Percentiles rank a stretch among this genome's conserved stretches.
Evolutionary conservation across 2,888 invertebrate species (phyloP).

Genomic region (Arge pagana): DNA sequence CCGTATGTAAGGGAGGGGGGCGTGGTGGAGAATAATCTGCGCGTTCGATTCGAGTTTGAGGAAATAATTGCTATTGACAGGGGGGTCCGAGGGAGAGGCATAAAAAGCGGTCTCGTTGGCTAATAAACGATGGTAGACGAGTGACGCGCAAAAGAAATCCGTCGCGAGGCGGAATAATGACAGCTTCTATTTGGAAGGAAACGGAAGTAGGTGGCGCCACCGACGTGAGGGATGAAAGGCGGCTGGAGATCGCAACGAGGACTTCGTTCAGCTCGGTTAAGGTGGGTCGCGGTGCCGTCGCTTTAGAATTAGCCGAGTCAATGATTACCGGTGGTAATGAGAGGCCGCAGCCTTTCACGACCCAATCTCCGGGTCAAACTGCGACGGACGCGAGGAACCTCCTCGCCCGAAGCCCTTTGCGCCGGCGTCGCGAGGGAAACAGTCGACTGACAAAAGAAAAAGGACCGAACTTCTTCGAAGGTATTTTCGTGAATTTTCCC

Average conservation of each 20-base stretch:
- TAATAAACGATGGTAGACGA: no score
- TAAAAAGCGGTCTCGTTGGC: no score
- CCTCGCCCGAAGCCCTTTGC: slow-evolving; percentile 28
- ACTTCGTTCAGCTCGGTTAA: slow-evolving; percentile 22
- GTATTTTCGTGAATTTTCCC: slow-evolving; percentile 24
- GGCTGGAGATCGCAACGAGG: slow-evolving; percentile 22
- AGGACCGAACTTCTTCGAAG: slow-evolving; percentile 25
- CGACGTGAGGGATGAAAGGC: slow-evolving; percentile 38
- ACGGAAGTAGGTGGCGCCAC: slow-evolving; percentile 40
- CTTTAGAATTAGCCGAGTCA: slow-evolving; percentile 36
- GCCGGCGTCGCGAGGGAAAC: slow-evolving; percentile 2
- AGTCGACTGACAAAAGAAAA: slow-evolving; percentile 10
- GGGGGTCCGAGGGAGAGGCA: no score
- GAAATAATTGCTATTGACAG: no score
- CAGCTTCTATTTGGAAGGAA: slow-evolving; percentile 30
- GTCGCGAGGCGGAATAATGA: slow-evolving; percentile 45
- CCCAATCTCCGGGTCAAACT: slow-evolving; percentile 17
- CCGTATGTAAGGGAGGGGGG: no score
- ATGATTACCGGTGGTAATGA: slow-evolving; percentile 31
- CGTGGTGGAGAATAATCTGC: no score
- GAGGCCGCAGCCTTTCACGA: slow-evolving; percentile 31
- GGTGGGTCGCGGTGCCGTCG: slow-evolving; percentile 29
- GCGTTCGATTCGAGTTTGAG: no score
- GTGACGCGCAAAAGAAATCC: slow-evolving; percentile 13
- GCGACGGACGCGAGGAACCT: slow-evolving; percentile 21